Evolutionary conservation across 2,113 vertebrate genomes (phyloP), one percentile per base, ranked within the genome.

Genomic region (Xenus cinereus): DNA sequence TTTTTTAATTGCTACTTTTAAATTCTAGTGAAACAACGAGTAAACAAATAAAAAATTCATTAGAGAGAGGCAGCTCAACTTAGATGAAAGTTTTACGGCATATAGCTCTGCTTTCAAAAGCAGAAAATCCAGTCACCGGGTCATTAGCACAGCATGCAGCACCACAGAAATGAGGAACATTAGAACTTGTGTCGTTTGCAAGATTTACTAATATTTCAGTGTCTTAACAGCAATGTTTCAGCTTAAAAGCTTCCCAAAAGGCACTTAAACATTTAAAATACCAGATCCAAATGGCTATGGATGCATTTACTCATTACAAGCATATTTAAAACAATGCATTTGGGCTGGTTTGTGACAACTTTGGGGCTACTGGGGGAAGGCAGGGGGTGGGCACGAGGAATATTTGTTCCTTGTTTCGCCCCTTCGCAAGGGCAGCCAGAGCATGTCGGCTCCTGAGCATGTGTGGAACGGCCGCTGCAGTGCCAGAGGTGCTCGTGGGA

Each of bases 1-100:
- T 63, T 94, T 97, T 96, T 97, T 91, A 98, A 98, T 95, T 89
- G 97, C 92, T 92, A 66, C 97, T 98, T 98, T 97, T 94, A 93
- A 94, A 98, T 97, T 96, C 89, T 76, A 81, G 91, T 83, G 95
- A 97, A 97, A 97, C 97, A 96, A 97, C 83, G 90, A 97, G 98
- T 98, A 98, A 98, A 98, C 98, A 98, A 98, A 98, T 98, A 98
- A 98, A 98, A 98, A 98, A 98, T 97, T 98, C 96, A 96, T 98
- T 98, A 98, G 97, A 97, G 96, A 97, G 94, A 95, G 95, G 95
- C 97, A 84, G 97, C 95, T 97, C 96, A 68, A 94, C 93, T 81
- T 88, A 97, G 97, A 98, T 98, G 98, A 97, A 98, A 98, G 97
- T 97, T 94, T 94, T 97, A 97, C 96, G 95, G 96, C 94, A 48